phyloP scores from a whole-genome alignment of 1,140 invertebrate genomes.

The Chironomus tepperi region DNA sequence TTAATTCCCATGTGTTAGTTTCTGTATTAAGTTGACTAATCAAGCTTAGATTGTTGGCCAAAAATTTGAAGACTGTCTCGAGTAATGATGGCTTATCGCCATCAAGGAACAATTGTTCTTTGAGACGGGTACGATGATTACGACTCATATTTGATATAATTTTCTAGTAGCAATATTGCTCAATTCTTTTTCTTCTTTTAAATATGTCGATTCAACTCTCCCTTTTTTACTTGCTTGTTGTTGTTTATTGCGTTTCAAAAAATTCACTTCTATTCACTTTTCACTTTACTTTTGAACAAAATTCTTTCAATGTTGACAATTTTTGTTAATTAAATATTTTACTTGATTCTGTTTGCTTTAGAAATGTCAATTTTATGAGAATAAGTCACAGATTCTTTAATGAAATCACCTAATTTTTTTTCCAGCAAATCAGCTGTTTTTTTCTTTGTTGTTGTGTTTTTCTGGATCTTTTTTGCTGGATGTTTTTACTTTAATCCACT shows the following conservation, averaged over 20 bases:
- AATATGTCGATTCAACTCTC: background rate
- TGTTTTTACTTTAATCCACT: background rate
- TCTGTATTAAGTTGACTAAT: conserved; percentile 42
- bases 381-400: background rate
- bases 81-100: conserved; percentile 43
- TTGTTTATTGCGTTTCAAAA: conserved; percentile 19
- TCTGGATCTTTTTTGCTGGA: background rate
- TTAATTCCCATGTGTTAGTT: conserved; percentile 40
- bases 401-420: background rate
- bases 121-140: conserved; percentile 35
- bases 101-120: conserved; percentile 37
- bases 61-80: conserved; percentile 53
- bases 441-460: conserved; percentile 1
- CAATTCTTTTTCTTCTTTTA: background rate
- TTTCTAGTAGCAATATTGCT: background rate
- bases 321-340: no score
- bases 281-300: background rate
- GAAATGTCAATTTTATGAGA: background rate
- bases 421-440: background rate
- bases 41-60: conserved; percentile 52
- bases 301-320: no score
- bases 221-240: background rate
- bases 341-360: no score
- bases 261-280: conserved; percentile 5
- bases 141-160: background rate